These are phyloP conservation scores for Microtus montanus DNA, from an alignment of 2,113 vertebrate genomes.

Conservation along the genomic window DNA sequence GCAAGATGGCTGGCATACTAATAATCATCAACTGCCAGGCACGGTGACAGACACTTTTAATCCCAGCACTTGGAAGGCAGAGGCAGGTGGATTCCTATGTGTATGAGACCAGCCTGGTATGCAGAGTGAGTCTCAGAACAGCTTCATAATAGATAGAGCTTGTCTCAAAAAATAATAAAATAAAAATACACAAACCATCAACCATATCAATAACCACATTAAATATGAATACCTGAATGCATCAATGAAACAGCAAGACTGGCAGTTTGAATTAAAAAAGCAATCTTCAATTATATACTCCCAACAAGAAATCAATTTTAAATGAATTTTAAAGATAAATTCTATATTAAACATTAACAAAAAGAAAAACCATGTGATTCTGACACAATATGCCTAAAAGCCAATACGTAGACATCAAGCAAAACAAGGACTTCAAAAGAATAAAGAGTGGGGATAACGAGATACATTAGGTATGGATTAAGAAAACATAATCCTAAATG, in stretches of 20 bases:
- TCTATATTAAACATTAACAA: background rate
- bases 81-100: background rate
- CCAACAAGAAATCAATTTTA: constrained; percentile 26
- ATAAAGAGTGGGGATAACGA: background rate
- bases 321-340: background rate
- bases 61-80: background rate
- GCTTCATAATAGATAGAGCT: background rate
- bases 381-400: background rate
- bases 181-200: background rate
- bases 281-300: background rate
- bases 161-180: background rate
- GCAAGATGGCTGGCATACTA: constrained; percentile 32
- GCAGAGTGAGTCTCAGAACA: background rate
- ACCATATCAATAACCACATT: constrained; percentile 48
- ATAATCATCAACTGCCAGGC: background rate
- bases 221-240: constrained; percentile 35
- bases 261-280: background rate
- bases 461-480: background rate
- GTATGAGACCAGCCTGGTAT: background rate
- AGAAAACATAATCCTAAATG: background rate
- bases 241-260: background rate
- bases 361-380: background rate
- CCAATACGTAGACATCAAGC: background rate
- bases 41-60: background rate
- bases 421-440: constrained; percentile 1